Evolutionary conservation across 2,113 vertebrate species (phyloP), one percentile per base, ranked within the genome.

Genomic region (Myiagra hebetior): DNA sequence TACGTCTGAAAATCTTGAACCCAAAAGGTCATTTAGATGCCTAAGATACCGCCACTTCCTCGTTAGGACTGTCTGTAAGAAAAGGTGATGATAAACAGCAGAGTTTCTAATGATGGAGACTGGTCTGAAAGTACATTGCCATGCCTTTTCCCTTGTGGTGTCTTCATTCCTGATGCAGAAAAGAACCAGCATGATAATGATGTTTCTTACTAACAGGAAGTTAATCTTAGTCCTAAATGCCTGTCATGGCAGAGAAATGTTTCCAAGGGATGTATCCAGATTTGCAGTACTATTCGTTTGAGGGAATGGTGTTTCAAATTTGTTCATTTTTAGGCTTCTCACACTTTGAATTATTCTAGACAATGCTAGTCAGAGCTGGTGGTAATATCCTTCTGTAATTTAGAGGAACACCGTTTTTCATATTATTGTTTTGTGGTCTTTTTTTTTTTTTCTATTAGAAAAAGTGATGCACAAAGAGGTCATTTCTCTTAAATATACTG

Each of bases 181-280:
- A 72, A 87, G 49, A 85, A 55, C 9, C 20, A 87, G 69, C 31
- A 73, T 53, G 41, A 94, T 85, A 89, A 93, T 75, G 64, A 85
- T 89, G 42, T 80, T 94, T 89, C 46, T 3, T 13, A 69, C 69
- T 89, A 93, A 85, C 70, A 46, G n/a, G 37, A 91, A 94, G 75
- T 94, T 93, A 91, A 95, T 91, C 87, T 82, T 87, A 87, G 67
- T 91, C 67, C 30, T 96, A 96, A 93, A 96, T 1, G 4, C 37
- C 77, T 91, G 56, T 60, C 73, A 73, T 50, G 23, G 64, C 37
- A 94, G 65, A 92, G 33, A 75, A 87, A 67, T 42, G 16, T 53
- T 93, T 95, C 65, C 39, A 79, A 78, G 50, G 30, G 37, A 89
- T 33, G 22, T 53, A 53, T 26, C 30, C 62, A 87, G 57, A 91